Evolutionary conservation across 2,888 invertebrate genomes (phyloP), one percentile per base, ranked within the genome.

Genomic region (Ernsta delagoae): DNA sequence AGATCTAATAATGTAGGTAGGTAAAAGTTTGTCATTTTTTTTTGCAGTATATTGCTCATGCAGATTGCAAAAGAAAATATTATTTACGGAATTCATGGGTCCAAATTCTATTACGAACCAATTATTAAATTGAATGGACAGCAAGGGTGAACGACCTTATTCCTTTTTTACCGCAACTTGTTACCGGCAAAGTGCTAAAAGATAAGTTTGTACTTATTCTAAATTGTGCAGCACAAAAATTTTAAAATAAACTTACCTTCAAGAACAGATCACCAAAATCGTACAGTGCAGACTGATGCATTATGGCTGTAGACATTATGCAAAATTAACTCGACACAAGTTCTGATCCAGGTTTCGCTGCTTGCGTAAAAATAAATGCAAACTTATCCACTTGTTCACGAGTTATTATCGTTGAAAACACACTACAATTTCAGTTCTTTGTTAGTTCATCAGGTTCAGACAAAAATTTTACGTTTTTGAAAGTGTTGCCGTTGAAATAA

Each of bases 221-320:
- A 53, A 53, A 53, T 53, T 24, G 5, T 53, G 3, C 24, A 24
- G 24, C 24, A 24, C 24, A 24, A 24, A 3, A 24, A 24, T 24
- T 50, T 16, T 50, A 16, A 50, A 50, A 50, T 16, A 50, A 72
- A 83, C 89, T 90, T 95, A 96, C 96, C 96, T 96, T 96, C 87
- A 95, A 94, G 82, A 96, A 93, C 90, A 95, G 94, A 89, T 96
- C 96, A 94, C 95, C 95, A 94, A 96, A 96, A 83, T 96, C 96
- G 93, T 95, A 96, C 94, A 96, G 94, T 85, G 96, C 95, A 91
- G 95, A 94, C 92, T 95, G 95, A 91, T 95, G 95, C 96, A 96
- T 96, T 90, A 96, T 96, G 88, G 96, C 96, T 80, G 96, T 96
- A 92, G 96, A 96, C 96, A 96, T 96, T 86, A 88, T 94, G 91